Evolutionary conservation across 2,797 vertebrate genomes (phyloP).

Genomic region (Hafferia zeledoni): DNA sequence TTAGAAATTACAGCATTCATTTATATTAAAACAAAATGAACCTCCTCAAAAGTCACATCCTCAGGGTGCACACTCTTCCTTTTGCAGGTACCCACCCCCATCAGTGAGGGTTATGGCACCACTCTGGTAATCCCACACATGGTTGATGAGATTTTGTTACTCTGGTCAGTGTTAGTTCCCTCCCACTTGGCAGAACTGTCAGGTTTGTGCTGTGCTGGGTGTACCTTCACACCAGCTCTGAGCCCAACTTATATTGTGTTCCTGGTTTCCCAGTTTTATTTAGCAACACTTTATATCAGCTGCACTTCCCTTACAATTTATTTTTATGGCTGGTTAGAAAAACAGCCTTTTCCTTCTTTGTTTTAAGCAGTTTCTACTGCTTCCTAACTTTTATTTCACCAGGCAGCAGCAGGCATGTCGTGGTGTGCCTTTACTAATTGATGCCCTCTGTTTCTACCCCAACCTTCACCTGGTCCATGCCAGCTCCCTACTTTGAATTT

Average conservation of each 20-base stretch:
- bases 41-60: neutral
- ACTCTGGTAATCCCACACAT: rapidly evolving
- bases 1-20: neutral
- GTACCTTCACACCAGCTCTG: neutral
- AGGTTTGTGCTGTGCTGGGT: neutral
- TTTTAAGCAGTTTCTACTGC: neutral
- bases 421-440: neutral
- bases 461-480: neutral
- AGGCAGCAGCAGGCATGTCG: neutral
- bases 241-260: neutral
- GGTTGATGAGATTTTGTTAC: neutral
- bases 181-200: neutral
- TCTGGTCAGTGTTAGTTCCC: neutral
- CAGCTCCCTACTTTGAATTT: slow-evolving; percentile 25
- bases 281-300: neutral
- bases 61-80: neutral
- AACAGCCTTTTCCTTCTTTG: neutral
- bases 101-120: neutral
- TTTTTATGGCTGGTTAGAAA: neutral
- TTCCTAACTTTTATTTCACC: neutral
- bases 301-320: neutral
- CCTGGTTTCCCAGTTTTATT: neutral
- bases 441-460: neutral
- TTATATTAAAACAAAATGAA: neutral
- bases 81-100: neutral